Evolutionary conservation across 2,113 vertebrate genomes (phyloP).

Genomic region (Balaenoptera acutorostrata): DNA sequence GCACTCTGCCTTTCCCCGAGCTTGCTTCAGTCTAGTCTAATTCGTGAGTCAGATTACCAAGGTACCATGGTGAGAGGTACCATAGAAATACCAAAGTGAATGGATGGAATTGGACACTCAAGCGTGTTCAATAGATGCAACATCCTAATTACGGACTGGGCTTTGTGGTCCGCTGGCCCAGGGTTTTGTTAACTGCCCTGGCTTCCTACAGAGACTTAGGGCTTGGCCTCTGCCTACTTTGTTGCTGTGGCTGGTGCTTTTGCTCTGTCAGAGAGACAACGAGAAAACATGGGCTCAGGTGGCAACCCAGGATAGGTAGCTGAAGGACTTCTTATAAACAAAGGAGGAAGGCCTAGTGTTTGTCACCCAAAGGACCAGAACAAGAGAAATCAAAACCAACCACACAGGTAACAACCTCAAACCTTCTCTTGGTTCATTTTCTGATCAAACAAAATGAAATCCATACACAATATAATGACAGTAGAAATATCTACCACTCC

Average conservation of each 20-base stretch:
- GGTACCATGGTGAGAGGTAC: not conserved
- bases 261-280: accelerated
- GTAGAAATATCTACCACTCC: not conserved
- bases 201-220: not conserved
- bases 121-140: not conserved
- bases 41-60: not conserved
- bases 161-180: not conserved
- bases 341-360: not conserved
- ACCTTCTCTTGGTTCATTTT: not conserved
- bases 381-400: not conserved
- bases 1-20: not conserved
- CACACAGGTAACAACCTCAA: not conserved
- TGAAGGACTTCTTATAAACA: not conserved
- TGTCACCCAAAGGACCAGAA: not conserved
- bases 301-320: not conserved
- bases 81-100: not conserved
- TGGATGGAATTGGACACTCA: not conserved
- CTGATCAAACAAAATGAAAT: not conserved
- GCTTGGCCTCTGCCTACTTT: not conserved
- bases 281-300: accelerated
- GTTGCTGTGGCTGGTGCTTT: not conserved
- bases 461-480: not conserved
- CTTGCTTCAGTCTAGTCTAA: not conserved
- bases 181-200: not conserved
- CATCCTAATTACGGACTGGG: not conserved